Base-by-base conservation (phyloP, 1,140 invertebrate genomes). In the Pectinophora gossypiella region DNA sequence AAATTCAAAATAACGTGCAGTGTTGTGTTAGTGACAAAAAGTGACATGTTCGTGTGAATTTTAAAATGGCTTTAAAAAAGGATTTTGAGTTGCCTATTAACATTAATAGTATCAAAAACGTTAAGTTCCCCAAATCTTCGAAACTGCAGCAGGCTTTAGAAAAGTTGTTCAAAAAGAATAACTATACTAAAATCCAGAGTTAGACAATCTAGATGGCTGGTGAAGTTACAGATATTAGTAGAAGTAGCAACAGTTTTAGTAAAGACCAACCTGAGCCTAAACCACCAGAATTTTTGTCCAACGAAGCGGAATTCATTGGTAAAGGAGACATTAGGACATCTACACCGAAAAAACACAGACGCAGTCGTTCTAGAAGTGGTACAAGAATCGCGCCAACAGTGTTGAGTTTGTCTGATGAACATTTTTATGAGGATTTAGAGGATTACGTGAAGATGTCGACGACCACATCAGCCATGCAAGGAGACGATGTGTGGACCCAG, bases 401-500 rank as follows among this genome's bases (percentile, higher is more conserved):
- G 20, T 56, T 78, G 18, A 84, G 69, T 56, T 53, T 87, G 6
- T 78, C 84, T 5, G 73, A 88, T 61, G 72, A 91, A 76, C 85
- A 71, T 85, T 81, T 90, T 88, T 67, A 88, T 76, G 65, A 89
- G 76, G 78, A 90, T 56, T 77, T 89, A 68, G 90, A 88, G 63
- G 89, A 89, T 16, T 92, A 91, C 79, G 90, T 90, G 23, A 88
- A 88, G 58, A 90, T 90, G 61, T 90, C 90, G 81, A 88, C 89
- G 61, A 85, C 83, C 22, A 47, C 62, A 58, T 74, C 71, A 58
- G 70, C 69, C 21, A 58, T 76, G 50, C 16, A 64, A 61, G 68
- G 67, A 64, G 89, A 89, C 23, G 95, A 97, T 78, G 90, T 97
- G 0, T 93, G 93, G 89, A 92, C 92, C 13, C 92, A 97, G 72